phyloP scores from a whole-genome alignment of 2,113 vertebrate species.

The Mionectes macconnelli region DNA sequence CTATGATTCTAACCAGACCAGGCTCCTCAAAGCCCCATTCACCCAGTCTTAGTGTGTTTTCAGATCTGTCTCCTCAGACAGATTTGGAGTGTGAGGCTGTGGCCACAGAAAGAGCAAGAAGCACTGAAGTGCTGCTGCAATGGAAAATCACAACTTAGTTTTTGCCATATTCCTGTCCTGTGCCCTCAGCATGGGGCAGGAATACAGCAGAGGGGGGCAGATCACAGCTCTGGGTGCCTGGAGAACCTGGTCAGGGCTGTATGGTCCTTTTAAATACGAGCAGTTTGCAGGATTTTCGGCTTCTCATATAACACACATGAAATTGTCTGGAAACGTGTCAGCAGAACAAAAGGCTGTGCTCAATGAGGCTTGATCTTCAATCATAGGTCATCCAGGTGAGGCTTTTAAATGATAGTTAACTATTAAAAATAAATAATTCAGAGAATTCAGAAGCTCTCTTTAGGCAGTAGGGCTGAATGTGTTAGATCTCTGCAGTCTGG shows the following conservation, averaged over 20 bases:
- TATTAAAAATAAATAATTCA: conserved; percentile 62
- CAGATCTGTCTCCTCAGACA: background rate
- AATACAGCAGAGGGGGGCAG: background rate
- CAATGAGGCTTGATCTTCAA: conserved; percentile 47
- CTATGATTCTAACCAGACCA: background rate
- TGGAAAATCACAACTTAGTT: background rate
- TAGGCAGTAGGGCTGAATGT: background rate
- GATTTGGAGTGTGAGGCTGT: background rate
- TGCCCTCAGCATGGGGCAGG: background rate
- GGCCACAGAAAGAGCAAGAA: background rate
- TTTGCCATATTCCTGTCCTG: background rate
- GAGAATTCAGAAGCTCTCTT: background rate
- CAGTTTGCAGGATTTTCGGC: background rate
- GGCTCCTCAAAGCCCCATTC: background rate
- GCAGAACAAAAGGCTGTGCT: conserved; percentile 23
- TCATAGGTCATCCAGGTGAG: conserved; percentile 33
- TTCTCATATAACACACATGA: conserved; percentile 5
- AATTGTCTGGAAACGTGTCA: conserved; percentile 30
- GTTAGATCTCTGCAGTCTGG: background rate
- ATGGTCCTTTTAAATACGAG: background rate
- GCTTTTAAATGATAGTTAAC: conserved; percentile 38
- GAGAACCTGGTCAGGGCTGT: background rate
- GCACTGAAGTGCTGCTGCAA: background rate
- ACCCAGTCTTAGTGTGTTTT: fast-evolving
- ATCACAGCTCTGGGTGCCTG: background rate